Percentiles rank a stretch among this genome's conserved stretches.
These are phyloP conservation scores for Clarias macrocephalus DNA, from an alignment of 2,113 vertebrate species.

Conservation along the genomic window DNA sequence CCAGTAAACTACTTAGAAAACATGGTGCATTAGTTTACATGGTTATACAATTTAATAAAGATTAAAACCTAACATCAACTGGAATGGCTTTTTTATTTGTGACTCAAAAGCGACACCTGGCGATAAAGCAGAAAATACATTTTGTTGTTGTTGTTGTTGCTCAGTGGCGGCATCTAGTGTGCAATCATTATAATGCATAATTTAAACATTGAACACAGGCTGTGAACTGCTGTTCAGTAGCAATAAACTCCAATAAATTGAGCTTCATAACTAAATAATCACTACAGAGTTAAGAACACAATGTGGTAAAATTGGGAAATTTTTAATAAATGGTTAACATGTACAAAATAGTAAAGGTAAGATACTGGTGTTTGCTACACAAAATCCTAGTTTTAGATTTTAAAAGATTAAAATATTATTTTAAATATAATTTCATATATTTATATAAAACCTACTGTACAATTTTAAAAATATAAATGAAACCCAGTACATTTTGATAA, in stretches of 20 bases:
- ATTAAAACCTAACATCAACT: not conserved
- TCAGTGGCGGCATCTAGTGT: conserved; percentile 6
- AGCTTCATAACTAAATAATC: not conserved
- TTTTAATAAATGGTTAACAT: too few relatives aligned
- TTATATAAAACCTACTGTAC: too few relatives aligned
- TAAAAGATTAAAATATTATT: too few relatives aligned
- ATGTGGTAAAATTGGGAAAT: too few relatives aligned
- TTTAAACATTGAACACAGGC: not conserved
- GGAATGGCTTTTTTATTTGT: not conserved
- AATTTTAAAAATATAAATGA: not conserved
- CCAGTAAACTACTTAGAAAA: conserved; percentile 7
- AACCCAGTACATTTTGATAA: not conserved
- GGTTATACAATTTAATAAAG: not conserved
- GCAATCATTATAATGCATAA: not conserved
- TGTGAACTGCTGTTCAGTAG: not conserved
- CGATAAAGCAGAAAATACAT: not conserved
- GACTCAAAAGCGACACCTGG: not conserved
- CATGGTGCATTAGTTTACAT: not conserved
- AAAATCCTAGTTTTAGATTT: too few relatives aligned
- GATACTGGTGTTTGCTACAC: too few relatives aligned
- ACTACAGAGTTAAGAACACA: not conserved
- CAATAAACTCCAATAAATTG: not conserved
- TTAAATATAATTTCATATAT: too few relatives aligned
- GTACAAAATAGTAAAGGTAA: too few relatives aligned
- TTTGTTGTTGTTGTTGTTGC: not conserved